These are phyloP conservation scores for Urocitellus parryii DNA, from an alignment of 2,113 vertebrate genomes.

Conservation along the genomic window DNA sequence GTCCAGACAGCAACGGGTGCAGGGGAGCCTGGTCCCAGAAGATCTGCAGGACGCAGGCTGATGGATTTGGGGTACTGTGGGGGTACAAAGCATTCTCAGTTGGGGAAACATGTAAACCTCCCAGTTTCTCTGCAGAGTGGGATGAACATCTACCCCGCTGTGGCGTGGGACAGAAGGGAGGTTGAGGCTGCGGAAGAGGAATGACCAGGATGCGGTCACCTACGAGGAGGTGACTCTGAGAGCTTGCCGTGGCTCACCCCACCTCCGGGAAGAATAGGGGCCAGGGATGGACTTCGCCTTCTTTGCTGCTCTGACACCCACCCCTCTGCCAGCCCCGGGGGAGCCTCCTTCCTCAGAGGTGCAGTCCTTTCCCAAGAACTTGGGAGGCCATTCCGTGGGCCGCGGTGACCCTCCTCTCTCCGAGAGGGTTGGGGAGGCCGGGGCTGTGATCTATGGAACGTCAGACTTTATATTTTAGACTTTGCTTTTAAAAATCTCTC, in stretches of 20 bases:
- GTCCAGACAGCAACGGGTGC: background rate
- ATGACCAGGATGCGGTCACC: rapidly evolving
- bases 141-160: background rate
- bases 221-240: background rate
- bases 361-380: background rate
- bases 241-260: rapidly evolving
- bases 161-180: background rate
- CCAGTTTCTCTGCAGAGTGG: background rate
- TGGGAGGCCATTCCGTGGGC: background rate
- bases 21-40: rapidly evolving
- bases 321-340: background rate
- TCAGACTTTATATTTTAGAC: conserved; percentile 85
- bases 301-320: background rate
- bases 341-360: background rate
- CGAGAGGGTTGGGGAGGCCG: conserved; percentile 70
- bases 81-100: background rate
- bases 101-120: rapidly evolving
- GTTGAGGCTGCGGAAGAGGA: background rate
- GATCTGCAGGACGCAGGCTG: rapidly evolving
- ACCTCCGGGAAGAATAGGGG: rapidly evolving
- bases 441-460: conserved; percentile 84
- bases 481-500: conserved; percentile 86
- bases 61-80: no score
- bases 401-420: conserved; percentile 64
- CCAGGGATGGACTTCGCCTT: no score